A percentile compares a stretch with the other conserved stretches of the same genome.
Evolutionary conservation across 2,888 invertebrate genomes (phyloP).

Genomic region (Cecidostiba fungosa): DNA sequence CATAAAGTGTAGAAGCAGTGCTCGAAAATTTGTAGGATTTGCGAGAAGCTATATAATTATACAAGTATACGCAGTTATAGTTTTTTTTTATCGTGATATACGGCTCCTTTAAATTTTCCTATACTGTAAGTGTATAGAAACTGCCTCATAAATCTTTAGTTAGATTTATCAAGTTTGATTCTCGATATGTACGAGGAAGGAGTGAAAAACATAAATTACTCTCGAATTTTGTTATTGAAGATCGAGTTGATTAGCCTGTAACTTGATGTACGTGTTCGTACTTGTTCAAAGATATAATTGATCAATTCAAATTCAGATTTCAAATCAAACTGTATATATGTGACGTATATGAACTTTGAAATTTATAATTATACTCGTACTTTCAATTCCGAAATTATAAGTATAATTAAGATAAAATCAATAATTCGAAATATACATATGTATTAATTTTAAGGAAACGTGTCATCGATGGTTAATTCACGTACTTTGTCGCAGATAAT

Average conservation of each 20-base stretch:
- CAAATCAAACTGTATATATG: not conserved
- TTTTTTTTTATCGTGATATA: not conserved
- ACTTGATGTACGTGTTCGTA: not conserved
- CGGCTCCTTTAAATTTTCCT: not conserved
- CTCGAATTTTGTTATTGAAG: not conserved
- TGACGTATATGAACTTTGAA: no score
- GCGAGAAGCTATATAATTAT: not conserved
- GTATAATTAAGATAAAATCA: not conserved
- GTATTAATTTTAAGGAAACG: no score
- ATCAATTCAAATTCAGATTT: not conserved
- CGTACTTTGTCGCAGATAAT: no score
- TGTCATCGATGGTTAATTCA: no score
- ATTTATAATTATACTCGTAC: no score
- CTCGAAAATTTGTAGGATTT: not conserved
- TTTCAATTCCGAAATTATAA: no score
- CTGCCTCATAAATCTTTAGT: not conserved
- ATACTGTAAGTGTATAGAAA: not conserved
- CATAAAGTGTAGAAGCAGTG: not conserved
- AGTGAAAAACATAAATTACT: not conserved
- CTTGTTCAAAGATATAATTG: not conserved
- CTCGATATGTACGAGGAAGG: not conserved
- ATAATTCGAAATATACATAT: no score
- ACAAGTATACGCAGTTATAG: not conserved
- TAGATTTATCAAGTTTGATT: not conserved
- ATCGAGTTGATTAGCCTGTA: not conserved